Base-by-base conservation (phyloP, 2,797 vertebrate genomes). In the Enteromius paludinosus region DNA sequence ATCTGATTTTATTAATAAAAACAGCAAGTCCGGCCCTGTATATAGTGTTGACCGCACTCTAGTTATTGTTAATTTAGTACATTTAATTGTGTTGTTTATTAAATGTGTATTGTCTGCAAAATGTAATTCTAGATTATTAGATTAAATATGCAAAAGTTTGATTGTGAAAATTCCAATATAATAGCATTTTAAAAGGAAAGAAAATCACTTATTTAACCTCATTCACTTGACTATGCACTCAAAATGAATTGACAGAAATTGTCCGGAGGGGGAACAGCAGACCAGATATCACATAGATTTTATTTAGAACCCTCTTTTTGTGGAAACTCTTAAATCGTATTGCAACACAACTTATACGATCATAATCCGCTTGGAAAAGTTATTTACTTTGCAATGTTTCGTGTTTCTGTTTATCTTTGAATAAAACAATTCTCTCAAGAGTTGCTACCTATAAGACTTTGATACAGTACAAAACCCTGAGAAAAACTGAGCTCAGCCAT, bases 381-480 rank as follows among this genome's bases (percentile, higher is more conserved):
- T 30, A 18, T 78, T 33, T 49, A 25, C 35, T 35, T 35, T 49
- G 43, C 18, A 47, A 43, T 49, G 17, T 77, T 47, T 45, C 17
- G 59, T 20, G 43, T 33, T 65, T 49, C 18, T 49, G 11, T 62
- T 62, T n/a, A 23, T 78, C 38, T 75, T 41, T 59, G 72, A 75
- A 41, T 33, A 33, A 80, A 59, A 43, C 11, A 15, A 33, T 47
- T 70, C 12, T 54, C 69, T 65, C 28, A 49, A 64, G 17, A 45
- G 11, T 45, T 43, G 66, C 25, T 61, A 59, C 35, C 23, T 56
- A 45, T 61, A 62, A 7, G 72, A 62, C 65, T 47, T 52, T 62
- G n/a, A 62, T 71, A 28, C 43, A 49, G 41, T 49, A 72, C 10
- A 79, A 81, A 64, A 38, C 41, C 79, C 54, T 71, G 38, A 59